These are phyloP conservation scores for Mus pahari DNA, from an alignment of 2,113 vertebrate species.

Conservation along the genomic window DNA sequence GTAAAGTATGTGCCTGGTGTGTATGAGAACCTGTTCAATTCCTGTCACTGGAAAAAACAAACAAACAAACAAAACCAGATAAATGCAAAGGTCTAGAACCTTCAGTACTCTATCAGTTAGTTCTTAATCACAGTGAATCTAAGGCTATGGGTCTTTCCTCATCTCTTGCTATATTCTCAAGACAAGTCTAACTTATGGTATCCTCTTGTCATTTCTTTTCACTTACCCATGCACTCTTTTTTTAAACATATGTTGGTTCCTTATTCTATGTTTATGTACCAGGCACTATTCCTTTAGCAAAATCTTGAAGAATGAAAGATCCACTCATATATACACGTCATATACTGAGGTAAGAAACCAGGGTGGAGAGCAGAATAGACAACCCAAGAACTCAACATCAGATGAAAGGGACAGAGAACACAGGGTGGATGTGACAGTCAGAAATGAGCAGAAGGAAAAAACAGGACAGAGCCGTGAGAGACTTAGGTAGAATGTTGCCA, in stretches of 20 bases:
- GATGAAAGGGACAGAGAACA: neutral
- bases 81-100: conserved; percentile 5
- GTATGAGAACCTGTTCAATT: neutral
- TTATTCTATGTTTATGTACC: neutral
- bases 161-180: conserved; percentile 38
- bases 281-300: conserved; percentile 45
- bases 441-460: conserved; percentile 52
- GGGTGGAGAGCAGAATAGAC: conserved; percentile 37
- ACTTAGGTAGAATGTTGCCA: conserved; percentile 46
- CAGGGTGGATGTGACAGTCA: conserved; percentile 52
- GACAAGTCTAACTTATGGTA: conserved; percentile 9
- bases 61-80: neutral
- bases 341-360: conserved; percentile 40
- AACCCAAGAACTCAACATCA: conserved; percentile 43
- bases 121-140: conserved; percentile 26
- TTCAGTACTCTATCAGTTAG: neutral
- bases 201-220: conserved; percentile 39
- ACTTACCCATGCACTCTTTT: conserved; percentile 27
- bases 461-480: conserved; percentile 63
- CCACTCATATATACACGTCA: conserved; percentile 1
- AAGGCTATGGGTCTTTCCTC: conserved; percentile 25
- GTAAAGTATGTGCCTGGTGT: neutral
- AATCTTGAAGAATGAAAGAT: conserved; percentile 52
- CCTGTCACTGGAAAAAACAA: neutral
- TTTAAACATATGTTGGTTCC: neutral